Percentiles rank a stretch among this genome's conserved stretches.
Evolutionary conservation across 2,113 vertebrate genomes (phyloP).

Genomic region (Progne subis): DNA sequence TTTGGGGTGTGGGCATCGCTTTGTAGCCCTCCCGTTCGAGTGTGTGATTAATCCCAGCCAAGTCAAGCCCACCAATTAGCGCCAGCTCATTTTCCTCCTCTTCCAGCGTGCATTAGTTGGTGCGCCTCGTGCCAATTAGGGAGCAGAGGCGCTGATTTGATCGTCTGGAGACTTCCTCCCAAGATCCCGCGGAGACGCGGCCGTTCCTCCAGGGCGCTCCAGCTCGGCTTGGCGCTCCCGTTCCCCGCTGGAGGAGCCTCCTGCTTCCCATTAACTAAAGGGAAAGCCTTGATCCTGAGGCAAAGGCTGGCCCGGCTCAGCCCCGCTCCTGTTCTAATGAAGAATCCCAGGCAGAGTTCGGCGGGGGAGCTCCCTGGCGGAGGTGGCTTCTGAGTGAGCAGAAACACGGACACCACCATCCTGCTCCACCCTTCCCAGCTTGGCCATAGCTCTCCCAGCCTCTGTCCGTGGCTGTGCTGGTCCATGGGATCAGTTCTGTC

Average conservation of each 20-base stretch:
- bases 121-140: conserved; percentile 18
- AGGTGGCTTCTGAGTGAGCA: not conserved
- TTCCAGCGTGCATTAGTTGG: not conserved
- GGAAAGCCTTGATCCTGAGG: not conserved
- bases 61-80: conserved; percentile 16
- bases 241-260: not conserved
- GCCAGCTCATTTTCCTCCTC: not conserved
- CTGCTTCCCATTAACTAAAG: conserved; percentile 38
- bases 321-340: not conserved
- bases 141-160: conserved; percentile 28
- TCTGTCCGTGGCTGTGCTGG: rapidly evolving
- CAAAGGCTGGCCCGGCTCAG: not conserved
- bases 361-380: not conserved
- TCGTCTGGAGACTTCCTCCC: not conserved
- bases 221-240: not conserved
- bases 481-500: rapidly evolving
- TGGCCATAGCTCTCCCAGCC: not conserved
- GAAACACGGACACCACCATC: rapidly evolving
- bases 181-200: not conserved
- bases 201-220: not conserved
- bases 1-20: not conserved
- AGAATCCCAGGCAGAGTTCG: not conserved
- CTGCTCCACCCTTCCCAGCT: rapidly evolving
- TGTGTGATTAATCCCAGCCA: not conserved
- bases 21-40: not conserved